Percentiles rank a stretch among this genome's conserved stretches.
Conservation (phyloP, 2,888 invertebrate species). For the Volucella inanis region DNA sequence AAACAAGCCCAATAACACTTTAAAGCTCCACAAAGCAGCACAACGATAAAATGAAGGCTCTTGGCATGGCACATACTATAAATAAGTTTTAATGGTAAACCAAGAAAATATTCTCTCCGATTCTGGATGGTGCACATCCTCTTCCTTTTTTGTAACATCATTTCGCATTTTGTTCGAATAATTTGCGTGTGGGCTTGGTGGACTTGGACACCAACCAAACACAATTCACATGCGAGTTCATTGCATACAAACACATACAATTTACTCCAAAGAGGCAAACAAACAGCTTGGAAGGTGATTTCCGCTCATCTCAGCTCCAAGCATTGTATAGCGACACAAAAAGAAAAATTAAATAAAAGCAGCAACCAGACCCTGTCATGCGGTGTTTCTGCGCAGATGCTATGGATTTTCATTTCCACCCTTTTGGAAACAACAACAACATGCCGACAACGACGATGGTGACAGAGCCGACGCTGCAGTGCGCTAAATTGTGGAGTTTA, state of each 20-base stretch:
- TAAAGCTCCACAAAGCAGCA: slow-evolving; percentile 46
- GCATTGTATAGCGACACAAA: slow-evolving; percentile 19
- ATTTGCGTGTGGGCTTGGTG: slow-evolving; percentile 72
- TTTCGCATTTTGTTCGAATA: slow-evolving; percentile 30
- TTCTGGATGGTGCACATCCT: slow-evolving; percentile 38
- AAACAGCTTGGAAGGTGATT: slow-evolving; percentile 70
- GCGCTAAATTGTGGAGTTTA: slow-evolving; percentile 72
- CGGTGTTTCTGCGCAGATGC: slow-evolving; percentile 71
- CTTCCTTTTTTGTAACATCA: slow-evolving; percentile 58
- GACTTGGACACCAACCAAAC: slow-evolving; percentile 30
- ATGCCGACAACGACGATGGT: slow-evolving; percentile 21
- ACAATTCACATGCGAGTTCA: slow-evolving; percentile 25
- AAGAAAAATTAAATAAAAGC: slow-evolving; percentile 11
- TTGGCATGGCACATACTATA: slow-evolving; percentile 44
- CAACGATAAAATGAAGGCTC: neutral
- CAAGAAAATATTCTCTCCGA: slow-evolving; percentile 36
- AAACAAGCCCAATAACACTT: slow-evolving; percentile 12
- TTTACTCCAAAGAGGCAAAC: slow-evolving; percentile 14
- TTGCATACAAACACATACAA: slow-evolving; percentile 8
- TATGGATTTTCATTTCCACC: slow-evolving; percentile 74
- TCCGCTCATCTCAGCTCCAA: slow-evolving; percentile 65
- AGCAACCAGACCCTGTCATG: slow-evolving; percentile 40
- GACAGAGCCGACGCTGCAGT: slow-evolving; percentile 30
- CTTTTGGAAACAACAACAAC: slow-evolving; percentile 63
- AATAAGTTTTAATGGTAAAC: slow-evolving; percentile 62